Evolutionary conservation across 2,888 invertebrate genomes (phyloP).

Genomic region (Caenorhabditis wallacei): DNA sequence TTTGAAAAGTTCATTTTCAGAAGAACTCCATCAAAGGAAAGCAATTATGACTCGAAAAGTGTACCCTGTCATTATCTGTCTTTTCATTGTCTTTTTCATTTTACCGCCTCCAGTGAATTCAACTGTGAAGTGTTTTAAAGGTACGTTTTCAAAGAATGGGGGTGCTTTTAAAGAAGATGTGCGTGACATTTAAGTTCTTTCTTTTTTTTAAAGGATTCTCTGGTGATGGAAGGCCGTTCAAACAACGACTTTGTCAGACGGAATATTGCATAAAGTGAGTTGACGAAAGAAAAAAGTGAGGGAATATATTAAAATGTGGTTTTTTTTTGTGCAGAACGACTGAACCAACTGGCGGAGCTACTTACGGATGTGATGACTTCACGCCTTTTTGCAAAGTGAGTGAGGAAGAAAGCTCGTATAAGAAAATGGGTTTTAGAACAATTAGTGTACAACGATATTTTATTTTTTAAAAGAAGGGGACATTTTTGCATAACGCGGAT

Average conservation of each 20-base stretch:
- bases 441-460: too few relatives aligned
- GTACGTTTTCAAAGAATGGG: slow-evolving; percentile 17
- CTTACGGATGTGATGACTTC: slow-evolving; percentile 66
- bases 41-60: slow-evolving; percentile 40
- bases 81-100: slow-evolving; percentile 25
- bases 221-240: slow-evolving; percentile 60
- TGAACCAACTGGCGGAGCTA: slow-evolving; percentile 54
- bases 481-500: too few relatives aligned
- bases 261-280: slow-evolving; percentile 66
- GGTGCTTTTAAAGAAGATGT: slow-evolving; percentile 7
- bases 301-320: slow-evolving; percentile 7
- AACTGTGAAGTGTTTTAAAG: slow-evolving; percentile 62
- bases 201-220: slow-evolving; percentile 54
- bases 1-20: slow-evolving; percentile 34
- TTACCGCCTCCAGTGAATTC: slow-evolving; percentile 11
- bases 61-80: slow-evolving; percentile 32
- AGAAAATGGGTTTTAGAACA: too few relatives aligned
- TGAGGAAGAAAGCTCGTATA: background rate
- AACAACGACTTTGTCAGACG: slow-evolving; percentile 64
- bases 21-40: slow-evolving; percentile 25
- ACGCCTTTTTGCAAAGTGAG: slow-evolving; percentile 63
- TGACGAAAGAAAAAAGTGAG: background rate
- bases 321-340: slow-evolving; percentile 63
- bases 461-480: too few relatives aligned
- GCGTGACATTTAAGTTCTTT: slow-evolving; percentile 32